Percentiles rank a stretch among this genome's conserved stretches.
These are phyloP conservation scores for Anoncus sp. DNA, from an alignment of 2,888 invertebrate genomes.

Conservation along the genomic window DNA sequence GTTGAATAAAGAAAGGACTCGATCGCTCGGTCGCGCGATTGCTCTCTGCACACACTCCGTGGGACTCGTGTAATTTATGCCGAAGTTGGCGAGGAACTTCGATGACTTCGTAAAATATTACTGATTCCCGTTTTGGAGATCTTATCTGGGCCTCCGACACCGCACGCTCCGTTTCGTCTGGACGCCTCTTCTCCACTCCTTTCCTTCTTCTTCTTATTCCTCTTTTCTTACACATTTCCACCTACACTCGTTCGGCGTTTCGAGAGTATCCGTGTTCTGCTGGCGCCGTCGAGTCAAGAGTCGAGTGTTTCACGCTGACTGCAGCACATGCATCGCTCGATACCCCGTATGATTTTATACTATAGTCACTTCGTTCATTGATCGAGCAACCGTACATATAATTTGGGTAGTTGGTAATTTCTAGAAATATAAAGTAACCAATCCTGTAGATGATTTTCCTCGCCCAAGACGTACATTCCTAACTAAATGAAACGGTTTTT, in stretches of 20 bases:
- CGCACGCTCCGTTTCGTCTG: constrained; percentile 72
- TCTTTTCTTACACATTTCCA: constrained; percentile 53
- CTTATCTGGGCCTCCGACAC: constrained; percentile 75
- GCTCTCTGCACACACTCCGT: constrained; percentile 28
- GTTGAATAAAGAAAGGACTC: constrained; percentile 54
- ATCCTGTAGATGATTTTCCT: background rate
- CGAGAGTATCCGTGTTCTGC: constrained; percentile 56
- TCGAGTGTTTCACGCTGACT: constrained; percentile 70
- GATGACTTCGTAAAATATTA: constrained; percentile 82
- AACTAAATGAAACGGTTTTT: background rate
- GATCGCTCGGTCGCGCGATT: constrained; percentile 38
- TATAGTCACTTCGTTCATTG: constrained; percentile 2
- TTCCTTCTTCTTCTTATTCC: constrained; percentile 58
- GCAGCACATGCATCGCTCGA: constrained; percentile 33
- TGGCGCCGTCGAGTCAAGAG: constrained; percentile 72
- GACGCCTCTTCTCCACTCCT: constrained; percentile 71
- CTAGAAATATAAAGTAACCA: background rate
- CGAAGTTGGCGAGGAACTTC: constrained; percentile 81
- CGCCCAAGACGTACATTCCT: background rate
- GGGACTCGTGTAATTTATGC: constrained; percentile 78
- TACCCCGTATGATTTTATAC: constrained; percentile 65
- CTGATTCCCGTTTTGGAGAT: constrained; percentile 79
- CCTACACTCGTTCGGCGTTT: constrained; percentile 53
- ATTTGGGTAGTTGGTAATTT: constrained; percentile 8
- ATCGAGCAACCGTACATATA: background rate